A percentile compares a stretch with the other conserved stretches of the same genome.
Conservation (phyloP, 2,113 vertebrate genomes). For the Morone saxatilis region DNA sequence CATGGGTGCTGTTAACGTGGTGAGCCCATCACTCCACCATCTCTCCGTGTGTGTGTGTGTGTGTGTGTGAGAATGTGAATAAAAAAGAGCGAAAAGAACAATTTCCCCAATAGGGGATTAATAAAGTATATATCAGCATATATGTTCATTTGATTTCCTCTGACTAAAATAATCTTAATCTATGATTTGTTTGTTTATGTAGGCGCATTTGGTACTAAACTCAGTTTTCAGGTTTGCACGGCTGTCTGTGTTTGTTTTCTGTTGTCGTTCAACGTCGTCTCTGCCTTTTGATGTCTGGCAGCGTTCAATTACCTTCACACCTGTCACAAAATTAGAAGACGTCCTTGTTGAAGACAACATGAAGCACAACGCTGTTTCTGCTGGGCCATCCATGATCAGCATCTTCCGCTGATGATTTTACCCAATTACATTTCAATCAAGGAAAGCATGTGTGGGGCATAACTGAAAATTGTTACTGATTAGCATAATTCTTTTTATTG, state of each 20-base stretch:
- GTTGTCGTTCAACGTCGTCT: conserved; percentile 13
- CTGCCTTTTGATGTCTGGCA: conserved; percentile 29
- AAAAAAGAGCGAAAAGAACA: too few species aligned
- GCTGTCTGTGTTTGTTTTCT: conserved; percentile 21
- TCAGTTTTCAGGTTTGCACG: conserved; percentile 7
- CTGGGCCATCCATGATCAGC: conserved; percentile 47
- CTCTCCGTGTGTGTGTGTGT: too few species aligned
- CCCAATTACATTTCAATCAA: conserved; percentile 71
- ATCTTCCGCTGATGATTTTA: conserved; percentile 56
- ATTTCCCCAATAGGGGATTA: too few species aligned
- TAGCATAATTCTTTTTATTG: conserved; percentile 59
- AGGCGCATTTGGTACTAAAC: not conserved
- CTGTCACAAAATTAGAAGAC: conserved; percentile 54
- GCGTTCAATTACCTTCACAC: conserved; percentile 53
- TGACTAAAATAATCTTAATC: not conserved
- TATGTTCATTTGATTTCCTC: not conserved
- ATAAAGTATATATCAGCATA: not conserved
- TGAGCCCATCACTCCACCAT: too few species aligned
- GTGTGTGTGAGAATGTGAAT: too few species aligned
- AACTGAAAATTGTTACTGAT: conserved; percentile 54
- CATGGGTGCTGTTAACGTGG: too few species aligned
- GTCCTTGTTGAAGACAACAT: conserved; percentile 36
- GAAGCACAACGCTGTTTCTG: conserved; percentile 34
- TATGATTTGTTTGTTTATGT: not conserved
- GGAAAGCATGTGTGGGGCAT: conserved; percentile 44